A percentile compares a stretch with the other conserved stretches of the same genome.
Conservation (phyloP, 2,113 vertebrate species). For the Oreocharis arfaki region DNA sequence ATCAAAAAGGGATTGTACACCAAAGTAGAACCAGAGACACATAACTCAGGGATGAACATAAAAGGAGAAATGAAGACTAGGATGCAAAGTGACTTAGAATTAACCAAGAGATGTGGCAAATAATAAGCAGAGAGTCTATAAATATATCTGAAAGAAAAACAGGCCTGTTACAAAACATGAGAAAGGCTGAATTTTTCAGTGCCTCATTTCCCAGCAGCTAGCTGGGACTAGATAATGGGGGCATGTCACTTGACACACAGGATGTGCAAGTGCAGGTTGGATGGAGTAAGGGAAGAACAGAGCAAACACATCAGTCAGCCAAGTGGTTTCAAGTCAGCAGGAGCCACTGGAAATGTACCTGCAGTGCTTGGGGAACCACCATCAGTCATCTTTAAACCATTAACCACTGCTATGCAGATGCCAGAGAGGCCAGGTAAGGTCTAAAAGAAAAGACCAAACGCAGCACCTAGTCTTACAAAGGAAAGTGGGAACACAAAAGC, state of each 20-base stretch:
- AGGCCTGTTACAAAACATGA: background rate
- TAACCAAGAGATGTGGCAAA: background rate
- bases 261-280: background rate
- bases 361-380: background rate
- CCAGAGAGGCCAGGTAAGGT: background rate
- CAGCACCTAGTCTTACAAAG: background rate
- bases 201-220: background rate
- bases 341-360: background rate
- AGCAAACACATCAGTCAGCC: background rate
- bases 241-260: background rate
- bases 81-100: background rate
- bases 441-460: background rate
- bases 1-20: background rate
- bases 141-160: background rate
- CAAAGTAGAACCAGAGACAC: background rate
- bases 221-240: background rate
- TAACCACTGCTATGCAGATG: background rate
- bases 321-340: background rate
- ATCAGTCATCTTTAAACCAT: background rate
- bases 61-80: background rate
- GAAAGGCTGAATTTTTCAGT: background rate
- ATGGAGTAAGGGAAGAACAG: background rate
- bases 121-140: background rate
- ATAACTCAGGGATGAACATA: background rate
- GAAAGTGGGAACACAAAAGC: background rate